These are phyloP conservation scores for Microtus montanus DNA, from an alignment of 2,113 vertebrate species.

Conservation along the genomic window DNA sequence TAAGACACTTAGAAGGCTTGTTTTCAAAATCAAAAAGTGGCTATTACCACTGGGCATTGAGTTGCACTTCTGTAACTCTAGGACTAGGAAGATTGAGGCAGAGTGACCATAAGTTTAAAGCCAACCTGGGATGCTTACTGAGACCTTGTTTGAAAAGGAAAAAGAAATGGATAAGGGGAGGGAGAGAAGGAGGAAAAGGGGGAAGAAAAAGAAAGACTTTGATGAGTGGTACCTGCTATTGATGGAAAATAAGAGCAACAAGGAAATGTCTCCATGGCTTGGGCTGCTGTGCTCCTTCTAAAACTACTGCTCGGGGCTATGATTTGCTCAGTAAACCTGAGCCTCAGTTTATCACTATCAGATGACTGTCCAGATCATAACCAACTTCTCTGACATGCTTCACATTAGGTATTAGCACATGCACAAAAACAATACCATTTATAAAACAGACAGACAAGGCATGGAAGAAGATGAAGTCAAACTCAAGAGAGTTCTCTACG, in stretches of 20 bases:
- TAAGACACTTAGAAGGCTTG: not conserved
- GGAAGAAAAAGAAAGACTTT: not conserved
- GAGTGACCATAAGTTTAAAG: not conserved
- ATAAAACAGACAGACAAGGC: not conserved
- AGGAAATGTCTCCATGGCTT: not conserved
- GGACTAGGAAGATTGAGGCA: too few species aligned
- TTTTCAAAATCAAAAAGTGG: not conserved
- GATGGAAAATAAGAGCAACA: not conserved
- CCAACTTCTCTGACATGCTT: not conserved
- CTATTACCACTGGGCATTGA: not conserved
- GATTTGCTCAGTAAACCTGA: not conserved
- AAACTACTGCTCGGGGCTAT: not conserved
- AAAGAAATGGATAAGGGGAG: not conserved
- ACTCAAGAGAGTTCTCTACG: not conserved
- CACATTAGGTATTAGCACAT: not conserved
- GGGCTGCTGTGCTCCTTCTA: not conserved
- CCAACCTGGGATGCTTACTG: not conserved
- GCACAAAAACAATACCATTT: not conserved
- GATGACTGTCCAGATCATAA: not conserved
- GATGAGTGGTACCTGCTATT: not conserved
- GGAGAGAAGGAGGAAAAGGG: too few species aligned
- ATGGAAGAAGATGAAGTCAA: not conserved
- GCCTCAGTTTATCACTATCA: not conserved
- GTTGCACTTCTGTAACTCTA: not conserved
- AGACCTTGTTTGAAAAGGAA: not conserved